Conservation (phyloP, 2,797 vertebrate genomes). For the Numenius phaeopus region DNA sequence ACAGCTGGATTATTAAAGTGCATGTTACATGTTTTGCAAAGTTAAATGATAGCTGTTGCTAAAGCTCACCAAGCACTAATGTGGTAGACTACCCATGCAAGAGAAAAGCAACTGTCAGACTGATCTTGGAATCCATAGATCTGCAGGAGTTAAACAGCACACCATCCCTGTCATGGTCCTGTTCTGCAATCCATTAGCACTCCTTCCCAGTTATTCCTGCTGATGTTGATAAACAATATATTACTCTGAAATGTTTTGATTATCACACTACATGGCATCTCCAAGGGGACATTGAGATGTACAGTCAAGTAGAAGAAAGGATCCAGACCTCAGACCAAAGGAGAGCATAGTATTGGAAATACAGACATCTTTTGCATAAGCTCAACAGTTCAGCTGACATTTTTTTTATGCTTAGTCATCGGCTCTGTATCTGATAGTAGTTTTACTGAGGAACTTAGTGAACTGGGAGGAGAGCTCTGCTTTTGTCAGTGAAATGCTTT, state of each 20-base stretch:
- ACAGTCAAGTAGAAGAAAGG: not conserved
- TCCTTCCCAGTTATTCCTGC: not conserved
- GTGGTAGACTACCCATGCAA: fast-evolving
- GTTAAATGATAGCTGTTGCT: not conserved
- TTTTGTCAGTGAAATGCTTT: not conserved
- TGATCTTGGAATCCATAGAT: not conserved
- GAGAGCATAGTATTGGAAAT: not conserved
- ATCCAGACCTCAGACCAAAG: not conserved
- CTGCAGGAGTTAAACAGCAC: not conserved
- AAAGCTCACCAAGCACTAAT: not conserved
- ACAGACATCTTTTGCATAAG: not conserved
- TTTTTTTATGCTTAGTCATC: not conserved
- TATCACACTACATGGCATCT: not conserved
- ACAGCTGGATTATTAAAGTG: not conserved
- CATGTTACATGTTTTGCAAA: not conserved
- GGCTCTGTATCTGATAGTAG: not conserved
- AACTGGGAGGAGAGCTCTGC: not conserved
- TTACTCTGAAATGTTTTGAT: not conserved
- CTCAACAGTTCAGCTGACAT: not conserved
- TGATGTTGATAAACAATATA: not conserved
- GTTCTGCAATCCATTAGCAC: not conserved
- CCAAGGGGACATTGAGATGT: not conserved
- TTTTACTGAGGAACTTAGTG: not conserved
- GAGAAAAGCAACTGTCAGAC: not conserved
- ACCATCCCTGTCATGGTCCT: not conserved